A percentile compares a stretch with the other conserved stretches of the same genome.
Evolutionary conservation across 2,113 vertebrate genomes (phyloP).

Genomic region (Oxyruncus cristatus): DNA sequence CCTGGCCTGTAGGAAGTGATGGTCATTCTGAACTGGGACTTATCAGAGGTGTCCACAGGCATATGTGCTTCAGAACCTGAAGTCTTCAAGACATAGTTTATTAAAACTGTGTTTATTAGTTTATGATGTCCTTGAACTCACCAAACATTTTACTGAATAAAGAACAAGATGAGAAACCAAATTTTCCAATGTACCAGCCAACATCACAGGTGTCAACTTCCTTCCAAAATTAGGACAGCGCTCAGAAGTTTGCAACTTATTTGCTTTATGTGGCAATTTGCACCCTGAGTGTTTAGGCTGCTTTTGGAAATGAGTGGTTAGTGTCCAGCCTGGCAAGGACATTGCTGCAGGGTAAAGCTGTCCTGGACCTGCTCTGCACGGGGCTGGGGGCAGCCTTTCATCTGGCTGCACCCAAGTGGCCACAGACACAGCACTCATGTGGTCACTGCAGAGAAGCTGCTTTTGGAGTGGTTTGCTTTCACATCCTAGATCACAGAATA

Average conservation of each 20-base stretch:
- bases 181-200: not conserved
- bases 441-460: not conserved
- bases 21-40: not conserved
- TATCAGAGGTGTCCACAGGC: not conserved
- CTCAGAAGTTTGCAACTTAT: not conserved
- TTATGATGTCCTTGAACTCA: not conserved
- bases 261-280: not conserved
- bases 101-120: not conserved
- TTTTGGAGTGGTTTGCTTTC: not conserved
- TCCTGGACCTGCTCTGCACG: not conserved
- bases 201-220: not conserved
- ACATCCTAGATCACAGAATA: not conserved
- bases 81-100: not conserved
- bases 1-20: not conserved
- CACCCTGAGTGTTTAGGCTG: not conserved
- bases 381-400: not conserved
- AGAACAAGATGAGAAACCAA: not conserved
- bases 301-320: not conserved
- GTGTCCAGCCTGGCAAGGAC: rapidly evolving
- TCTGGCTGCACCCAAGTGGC: not conserved
- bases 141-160: not conserved
- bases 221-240: not conserved
- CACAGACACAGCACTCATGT: not conserved
- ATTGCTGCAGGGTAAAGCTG: not conserved
- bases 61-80: not conserved